These are phyloP conservation scores for Nymphalis io DNA, from an alignment of 1,140 invertebrate species.

Conservation along the genomic window DNA sequence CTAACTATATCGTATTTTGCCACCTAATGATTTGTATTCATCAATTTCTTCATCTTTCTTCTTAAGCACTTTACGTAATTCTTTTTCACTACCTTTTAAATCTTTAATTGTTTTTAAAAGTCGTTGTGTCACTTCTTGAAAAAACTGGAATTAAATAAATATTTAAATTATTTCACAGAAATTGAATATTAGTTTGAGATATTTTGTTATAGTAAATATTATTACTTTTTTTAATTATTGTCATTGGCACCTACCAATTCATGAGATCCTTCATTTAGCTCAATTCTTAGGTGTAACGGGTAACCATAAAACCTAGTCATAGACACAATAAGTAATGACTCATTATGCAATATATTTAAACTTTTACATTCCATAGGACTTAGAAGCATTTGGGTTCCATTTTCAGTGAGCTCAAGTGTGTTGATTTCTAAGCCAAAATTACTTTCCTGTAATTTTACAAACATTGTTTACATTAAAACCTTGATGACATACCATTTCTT, in stretches of 20 bases:
- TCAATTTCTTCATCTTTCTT: slow-evolving; percentile 66
- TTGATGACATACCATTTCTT: no score
- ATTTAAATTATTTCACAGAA: neutral
- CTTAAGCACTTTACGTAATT: slow-evolving; percentile 48
- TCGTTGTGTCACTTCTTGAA: slow-evolving; percentile 51
- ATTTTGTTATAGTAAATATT: neutral
- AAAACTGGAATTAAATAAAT: slow-evolving; percentile 50
- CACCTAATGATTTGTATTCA: slow-evolving; percentile 55
- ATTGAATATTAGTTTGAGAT: neutral
- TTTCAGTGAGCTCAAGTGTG: slow-evolving; percentile 45
- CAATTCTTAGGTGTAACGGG: slow-evolving; percentile 51
- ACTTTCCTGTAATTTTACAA: slow-evolving; percentile 45
- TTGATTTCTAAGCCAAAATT: slow-evolving; percentile 56
- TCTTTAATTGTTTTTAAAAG: slow-evolving; percentile 56
- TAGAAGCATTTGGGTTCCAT: slow-evolving; percentile 50
- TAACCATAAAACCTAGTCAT: slow-evolving; percentile 49
- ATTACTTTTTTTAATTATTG: neutral
- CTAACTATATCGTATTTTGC: slow-evolving; percentile 53
- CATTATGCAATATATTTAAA: slow-evolving; percentile 37
- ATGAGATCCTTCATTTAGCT: slow-evolving; percentile 49
- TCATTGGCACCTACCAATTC: slow-evolving; percentile 46
- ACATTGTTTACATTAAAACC: neutral
- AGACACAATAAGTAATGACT: slow-evolving; percentile 40
- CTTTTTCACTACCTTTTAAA: slow-evolving; percentile 51
- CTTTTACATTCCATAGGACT: slow-evolving; percentile 49